phyloP scores from a whole-genome alignment of 2,113 vertebrate species.

The Isurus oxyrinchus region DNA sequence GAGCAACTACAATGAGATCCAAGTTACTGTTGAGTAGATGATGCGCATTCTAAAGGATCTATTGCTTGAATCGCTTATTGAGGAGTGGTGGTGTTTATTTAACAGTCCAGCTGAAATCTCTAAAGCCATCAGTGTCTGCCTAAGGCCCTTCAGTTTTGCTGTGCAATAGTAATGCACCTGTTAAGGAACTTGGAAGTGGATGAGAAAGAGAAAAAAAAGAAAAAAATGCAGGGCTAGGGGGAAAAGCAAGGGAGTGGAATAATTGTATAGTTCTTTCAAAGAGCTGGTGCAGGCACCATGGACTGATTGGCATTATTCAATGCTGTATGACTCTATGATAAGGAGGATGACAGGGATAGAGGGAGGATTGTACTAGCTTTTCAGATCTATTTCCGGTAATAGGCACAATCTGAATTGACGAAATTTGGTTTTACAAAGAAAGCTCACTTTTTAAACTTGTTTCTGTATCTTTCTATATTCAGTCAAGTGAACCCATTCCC shows the following conservation, averaged over 20 bases:
- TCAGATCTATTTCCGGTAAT: background rate
- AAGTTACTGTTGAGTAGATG: background rate
- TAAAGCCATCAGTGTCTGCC: background rate
- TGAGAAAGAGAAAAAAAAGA: background rate
- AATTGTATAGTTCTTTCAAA: background rate
- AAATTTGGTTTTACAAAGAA: background rate
- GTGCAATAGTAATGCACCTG: background rate
- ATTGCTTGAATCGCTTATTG: background rate
- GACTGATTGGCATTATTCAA: background rate
- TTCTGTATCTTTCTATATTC: background rate
- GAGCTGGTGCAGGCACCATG: background rate
- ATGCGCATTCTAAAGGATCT: background rate
- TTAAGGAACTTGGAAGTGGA: background rate
- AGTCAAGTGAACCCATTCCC: background rate
- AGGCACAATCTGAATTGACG: background rate
- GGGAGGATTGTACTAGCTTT: background rate
- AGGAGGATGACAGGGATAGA: background rate
- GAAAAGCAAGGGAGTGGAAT: background rate
- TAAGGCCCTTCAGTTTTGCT: background rate
- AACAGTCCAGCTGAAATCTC: background rate
- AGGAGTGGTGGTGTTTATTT: background rate
- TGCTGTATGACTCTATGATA: background rate
- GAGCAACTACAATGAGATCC: background rate
- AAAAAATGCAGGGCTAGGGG: background rate
- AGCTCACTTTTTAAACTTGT: background rate